Evolutionary conservation across 2,113 vertebrate genomes (phyloP), one percentile per base, ranked within the genome.

Genomic region (Myocastor coypus): DNA sequence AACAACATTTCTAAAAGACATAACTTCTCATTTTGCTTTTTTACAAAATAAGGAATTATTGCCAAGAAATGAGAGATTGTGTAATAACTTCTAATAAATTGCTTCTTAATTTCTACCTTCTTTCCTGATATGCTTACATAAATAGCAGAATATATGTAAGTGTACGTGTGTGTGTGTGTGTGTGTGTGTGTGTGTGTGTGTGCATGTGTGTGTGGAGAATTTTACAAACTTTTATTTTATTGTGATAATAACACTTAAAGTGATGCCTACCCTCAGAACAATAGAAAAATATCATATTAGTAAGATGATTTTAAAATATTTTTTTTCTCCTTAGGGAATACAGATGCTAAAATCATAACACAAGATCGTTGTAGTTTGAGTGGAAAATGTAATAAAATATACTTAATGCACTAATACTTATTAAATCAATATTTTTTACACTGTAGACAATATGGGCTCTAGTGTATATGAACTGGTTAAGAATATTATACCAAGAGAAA

Each of bases 291-390:
- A 12, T 37, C 3, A 34, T 28, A 52, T 52, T 52, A 80, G 46
- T 78, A 17, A 95, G 61, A 42, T 83, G 50, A 86, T 22, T 91
- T 95, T 42, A 13, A 78, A 84, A 87, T 87, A 28, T 37, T 78
- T 71, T 30, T 92, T 89, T 83, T 88, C 40, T 87, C 11, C 40
- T 50, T 85, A 88, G n/a, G 32, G 69, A 82, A 82, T 17, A 37
- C 50, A 50, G 46, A 68, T 68, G 5, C 11, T 57, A 37, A n/a
- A 93, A 40, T 14, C 28, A 85, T 59, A 87, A 55, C 78, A 92
- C 22, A 80, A 92, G 92, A 83, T 16, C 10, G 42, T 4, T n/a
- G 5, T 37, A 64, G 78, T 77, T 86, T 85, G 11, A n/a, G 55
- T 89, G 30, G 19, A 66, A 81, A 81, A 57, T 30, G 32, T 55